phyloP scores from a whole-genome alignment of 2,888 invertebrate species.

The Hirudinaria manillensis region DNA sequence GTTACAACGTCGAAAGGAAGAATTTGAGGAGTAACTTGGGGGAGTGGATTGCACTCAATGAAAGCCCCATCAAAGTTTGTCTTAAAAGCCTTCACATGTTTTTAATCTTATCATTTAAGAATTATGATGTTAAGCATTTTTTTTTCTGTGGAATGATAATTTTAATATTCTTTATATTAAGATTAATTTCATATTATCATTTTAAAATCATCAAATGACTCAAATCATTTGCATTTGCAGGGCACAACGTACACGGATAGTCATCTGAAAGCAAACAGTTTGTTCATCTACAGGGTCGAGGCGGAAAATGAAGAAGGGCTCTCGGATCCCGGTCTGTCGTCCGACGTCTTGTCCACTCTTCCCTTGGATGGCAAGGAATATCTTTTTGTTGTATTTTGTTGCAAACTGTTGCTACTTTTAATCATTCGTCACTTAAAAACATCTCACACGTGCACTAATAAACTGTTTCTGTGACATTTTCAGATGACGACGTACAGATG shows the following conservation, averaged over 20 bases:
- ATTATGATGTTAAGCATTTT: neutral
- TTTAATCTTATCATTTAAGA: no score
- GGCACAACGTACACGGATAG: neutral
- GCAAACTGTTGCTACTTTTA: neutral
- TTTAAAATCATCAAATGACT: no score
- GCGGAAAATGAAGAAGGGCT: slow-evolving; percentile 18
- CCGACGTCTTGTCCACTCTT: neutral
- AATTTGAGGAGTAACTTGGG: neutral
- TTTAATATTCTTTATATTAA: no score
- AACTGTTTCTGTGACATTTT: neutral
- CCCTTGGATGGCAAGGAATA: neutral
- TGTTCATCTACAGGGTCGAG: slow-evolving; percentile 11
- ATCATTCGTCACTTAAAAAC: neutral
- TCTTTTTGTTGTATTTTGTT: neutral
- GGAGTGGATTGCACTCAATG: slow-evolving; percentile 11
- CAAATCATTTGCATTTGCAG: neutral
- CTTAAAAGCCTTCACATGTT: no score
- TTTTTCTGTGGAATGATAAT: neutral
- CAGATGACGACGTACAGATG: no score
- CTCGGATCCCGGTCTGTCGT: slow-evolving; percentile 1
- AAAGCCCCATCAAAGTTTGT: neutral
- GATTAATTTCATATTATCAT: no score
- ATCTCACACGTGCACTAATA: no score
- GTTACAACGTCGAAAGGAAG: slow-evolving; percentile 13
- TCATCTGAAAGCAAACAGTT: slow-evolving; percentile 8